A percentile compares a stretch with the other conserved stretches of the same genome.
phyloP scores from a whole-genome alignment of 2,888 invertebrate genomes.

The Pocota personata region DNA sequence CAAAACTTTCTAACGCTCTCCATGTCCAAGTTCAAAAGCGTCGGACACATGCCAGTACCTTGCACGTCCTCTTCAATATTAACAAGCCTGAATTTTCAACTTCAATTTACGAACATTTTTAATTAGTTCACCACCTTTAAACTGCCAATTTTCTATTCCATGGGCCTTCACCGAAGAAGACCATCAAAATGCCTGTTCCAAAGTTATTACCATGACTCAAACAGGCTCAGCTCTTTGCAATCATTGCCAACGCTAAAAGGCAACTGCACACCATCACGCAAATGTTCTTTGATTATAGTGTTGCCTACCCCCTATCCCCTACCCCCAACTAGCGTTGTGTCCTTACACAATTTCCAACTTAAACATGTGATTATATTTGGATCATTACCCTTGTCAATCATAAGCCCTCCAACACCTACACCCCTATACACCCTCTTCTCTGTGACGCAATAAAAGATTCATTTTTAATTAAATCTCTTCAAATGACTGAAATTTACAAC shows the following conservation, averaged over 20 bases:
- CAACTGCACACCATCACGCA: constrained; percentile 51
- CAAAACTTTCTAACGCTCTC: constrained; percentile 7
- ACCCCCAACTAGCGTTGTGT: background rate
- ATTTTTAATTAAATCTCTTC: constrained; percentile 29
- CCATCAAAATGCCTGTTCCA: constrained; percentile 40
- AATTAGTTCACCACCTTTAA: constrained; percentile 47
- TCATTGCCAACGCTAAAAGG: constrained; percentile 33
- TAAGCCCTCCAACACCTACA: background rate
- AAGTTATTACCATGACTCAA: constrained; percentile 52
- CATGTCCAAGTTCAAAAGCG: constrained; percentile 18
- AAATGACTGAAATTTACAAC: background rate
- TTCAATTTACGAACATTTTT: constrained; percentile 30
- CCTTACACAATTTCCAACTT: background rate
- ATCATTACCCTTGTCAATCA: constrained; percentile 18
- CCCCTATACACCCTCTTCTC: background rate
- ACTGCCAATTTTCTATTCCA: constrained; percentile 31
- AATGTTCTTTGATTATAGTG: background rate
- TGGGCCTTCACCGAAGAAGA: constrained; percentile 26
- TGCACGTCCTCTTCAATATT: constrained; percentile 14
- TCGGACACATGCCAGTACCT: constrained; percentile 10
- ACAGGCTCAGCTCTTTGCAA: constrained; percentile 12
- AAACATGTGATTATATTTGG: constrained; percentile 25
- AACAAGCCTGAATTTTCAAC: constrained; percentile 5
- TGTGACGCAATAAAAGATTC: background rate
- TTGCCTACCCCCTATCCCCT: background rate